Evolutionary conservation across 2,797 vertebrate species (phyloP).

Genomic region (Luscinia megarhynchos): DNA sequence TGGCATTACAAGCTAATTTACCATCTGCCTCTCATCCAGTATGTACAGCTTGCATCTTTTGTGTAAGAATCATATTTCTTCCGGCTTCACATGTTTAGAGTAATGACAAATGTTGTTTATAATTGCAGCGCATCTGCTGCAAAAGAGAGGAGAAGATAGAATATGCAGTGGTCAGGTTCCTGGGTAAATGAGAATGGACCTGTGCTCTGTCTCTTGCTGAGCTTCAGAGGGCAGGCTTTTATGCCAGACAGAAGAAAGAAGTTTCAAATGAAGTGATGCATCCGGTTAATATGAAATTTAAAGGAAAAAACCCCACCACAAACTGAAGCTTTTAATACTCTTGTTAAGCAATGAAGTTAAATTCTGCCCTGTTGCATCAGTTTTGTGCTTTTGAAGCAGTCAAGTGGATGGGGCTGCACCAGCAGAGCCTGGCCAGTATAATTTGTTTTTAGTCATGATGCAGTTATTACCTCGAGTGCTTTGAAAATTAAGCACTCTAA

Average conservation of each 20-base stretch:
- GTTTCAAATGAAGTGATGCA: neutral
- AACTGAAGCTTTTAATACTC: neutral
- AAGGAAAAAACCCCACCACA: neutral
- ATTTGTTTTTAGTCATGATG: neutral
- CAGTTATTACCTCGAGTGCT: slow-evolving; percentile 6
- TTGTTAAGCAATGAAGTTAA: neutral
- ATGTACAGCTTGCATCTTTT: slow-evolving; percentile 40
- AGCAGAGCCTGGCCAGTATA: neutral
- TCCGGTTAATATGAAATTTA: neutral
- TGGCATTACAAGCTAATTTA: slow-evolving; percentile 33
- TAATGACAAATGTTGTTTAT: slow-evolving; percentile 53
- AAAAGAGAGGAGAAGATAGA: neutral
- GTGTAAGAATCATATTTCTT: slow-evolving; percentile 43
- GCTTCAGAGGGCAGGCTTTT: neutral
- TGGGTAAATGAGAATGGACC: neutral
- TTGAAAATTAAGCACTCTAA: neutral
- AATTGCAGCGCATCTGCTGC: slow-evolving; percentile 12
- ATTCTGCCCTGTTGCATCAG: neutral
- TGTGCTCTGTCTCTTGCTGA: neutral
- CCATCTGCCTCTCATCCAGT: slow-evolving; percentile 52
- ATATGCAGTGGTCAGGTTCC: neutral
- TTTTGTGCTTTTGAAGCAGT: neutral
- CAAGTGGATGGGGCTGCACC: neutral
- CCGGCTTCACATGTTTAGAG: neutral
- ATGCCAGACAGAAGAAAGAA: neutral